phyloP scores from a whole-genome alignment of 2,797 vertebrate genomes.

The Sciurus vulgaris region DNA sequence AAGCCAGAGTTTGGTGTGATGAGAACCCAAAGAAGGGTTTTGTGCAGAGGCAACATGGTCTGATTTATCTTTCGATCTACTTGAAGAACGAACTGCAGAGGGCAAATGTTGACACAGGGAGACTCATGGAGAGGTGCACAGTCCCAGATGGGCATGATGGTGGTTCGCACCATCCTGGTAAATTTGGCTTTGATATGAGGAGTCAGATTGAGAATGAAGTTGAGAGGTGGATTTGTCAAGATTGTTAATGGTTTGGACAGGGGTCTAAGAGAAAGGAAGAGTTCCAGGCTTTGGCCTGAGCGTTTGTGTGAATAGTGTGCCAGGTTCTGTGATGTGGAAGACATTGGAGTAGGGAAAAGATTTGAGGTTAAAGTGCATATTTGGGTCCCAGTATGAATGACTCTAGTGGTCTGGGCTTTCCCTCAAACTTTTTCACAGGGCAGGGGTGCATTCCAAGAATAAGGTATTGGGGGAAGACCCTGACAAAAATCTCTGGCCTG shows the following conservation, averaged over 20 bases:
- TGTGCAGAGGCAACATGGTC: not conserved
- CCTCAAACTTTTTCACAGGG: conserved; percentile 39
- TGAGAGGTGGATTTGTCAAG: conserved; percentile 10
- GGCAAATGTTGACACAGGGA: not conserved
- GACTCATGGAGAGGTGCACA: not conserved
- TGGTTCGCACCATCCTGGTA: not conserved
- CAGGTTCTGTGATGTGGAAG: not conserved
- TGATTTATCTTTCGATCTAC: not conserved
- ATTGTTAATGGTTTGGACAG: conserved; percentile 14
- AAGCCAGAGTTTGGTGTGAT: not conserved
- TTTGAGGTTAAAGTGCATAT: not conserved
- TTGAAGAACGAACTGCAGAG: conserved; percentile 12
- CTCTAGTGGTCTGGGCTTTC: conserved; percentile 16
- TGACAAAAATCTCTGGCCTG: conserved; percentile 66
- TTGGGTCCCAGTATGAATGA: conserved; percentile 22
- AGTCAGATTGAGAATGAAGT: conserved; percentile 13
- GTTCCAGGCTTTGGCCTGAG: not conserved
- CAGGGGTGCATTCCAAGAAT: conserved; percentile 45
- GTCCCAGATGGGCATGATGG: not conserved
- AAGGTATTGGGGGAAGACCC: conserved; percentile 48
- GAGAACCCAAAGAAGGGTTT: not conserved
- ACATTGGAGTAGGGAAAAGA: not conserved
- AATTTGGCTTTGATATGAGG: not conserved
- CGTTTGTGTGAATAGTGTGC: conserved; percentile 8
- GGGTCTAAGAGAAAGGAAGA: not conserved